A percentile compares a stretch with the other conserved stretches of the same genome.
Conservation (phyloP, 2,797 vertebrate species). For the Salarias fasciatus region DNA sequence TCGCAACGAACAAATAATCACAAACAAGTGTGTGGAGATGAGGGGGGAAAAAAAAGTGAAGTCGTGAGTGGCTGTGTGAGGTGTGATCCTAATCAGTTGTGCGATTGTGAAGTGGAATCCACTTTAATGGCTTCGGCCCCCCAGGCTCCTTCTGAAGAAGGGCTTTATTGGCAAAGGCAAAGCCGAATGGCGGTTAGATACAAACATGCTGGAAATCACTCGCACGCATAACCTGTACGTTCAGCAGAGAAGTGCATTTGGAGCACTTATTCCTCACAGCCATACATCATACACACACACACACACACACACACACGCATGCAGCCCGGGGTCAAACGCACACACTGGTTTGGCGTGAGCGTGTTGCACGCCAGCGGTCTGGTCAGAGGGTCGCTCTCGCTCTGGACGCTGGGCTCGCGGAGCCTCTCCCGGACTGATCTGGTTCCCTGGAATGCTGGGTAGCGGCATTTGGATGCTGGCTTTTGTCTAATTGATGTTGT, state of each 20-base stretch:
- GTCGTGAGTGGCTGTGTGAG: conserved; percentile 33
- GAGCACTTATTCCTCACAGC: conserved; percentile 7
- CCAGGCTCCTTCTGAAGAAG: conserved; percentile 34
- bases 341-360: conserved; percentile 18
- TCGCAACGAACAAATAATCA: too few relatives aligned
- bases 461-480: conserved; percentile 62
- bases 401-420: conserved; percentile 17
- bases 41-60: too few relatives aligned
- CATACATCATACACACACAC: conserved; percentile 27
- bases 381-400: conserved; percentile 18
- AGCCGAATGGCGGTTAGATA: conserved; percentile 38
- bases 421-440: conserved; percentile 57
- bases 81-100: conserved; percentile 62
- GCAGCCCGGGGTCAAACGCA: conserved; percentile 32
- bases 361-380: conserved; percentile 15
- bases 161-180: conserved; percentile 32
- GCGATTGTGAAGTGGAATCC: conserved; percentile 52
- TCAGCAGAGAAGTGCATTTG: conserved; percentile 7
- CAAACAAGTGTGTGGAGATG: too few relatives aligned
- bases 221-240: background rate
- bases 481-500: conserved; percentile 79
- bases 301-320: conserved; percentile 30
- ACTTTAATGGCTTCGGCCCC: conserved; percentile 54
- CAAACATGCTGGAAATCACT: background rate
- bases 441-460: conserved; percentile 63